Conservation (phyloP, 2,888 invertebrate genomes). For the Ditylenchus weischeri region DNA sequence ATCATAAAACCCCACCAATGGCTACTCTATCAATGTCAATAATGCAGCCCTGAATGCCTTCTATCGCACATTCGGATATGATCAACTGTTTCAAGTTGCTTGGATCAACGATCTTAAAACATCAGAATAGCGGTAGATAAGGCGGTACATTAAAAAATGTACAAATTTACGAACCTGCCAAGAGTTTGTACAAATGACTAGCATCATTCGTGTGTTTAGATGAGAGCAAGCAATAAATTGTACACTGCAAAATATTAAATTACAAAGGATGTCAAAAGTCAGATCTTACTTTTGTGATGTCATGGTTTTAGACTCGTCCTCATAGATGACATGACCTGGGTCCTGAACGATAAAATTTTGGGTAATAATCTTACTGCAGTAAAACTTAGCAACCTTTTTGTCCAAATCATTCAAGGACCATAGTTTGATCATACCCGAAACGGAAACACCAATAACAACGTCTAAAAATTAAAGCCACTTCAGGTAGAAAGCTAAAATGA, state of each 20-base stretch:
- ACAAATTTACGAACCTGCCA: slow-evolving; percentile 73
- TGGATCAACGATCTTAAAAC: slow-evolving; percentile 70
- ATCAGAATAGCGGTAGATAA: not conserved
- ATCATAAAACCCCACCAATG: slow-evolving; percentile 68
- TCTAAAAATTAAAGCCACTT: slow-evolving; percentile 28
- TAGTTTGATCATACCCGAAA: slow-evolving; percentile 57
- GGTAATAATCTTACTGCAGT: not conserved
- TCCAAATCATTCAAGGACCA: slow-evolving; percentile 56
- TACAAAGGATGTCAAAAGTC: too few relatives aligned
- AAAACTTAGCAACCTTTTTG: slow-evolving; percentile 36
- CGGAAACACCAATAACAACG: slow-evolving; percentile 54
- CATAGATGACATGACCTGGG: slow-evolving; percentile 67
- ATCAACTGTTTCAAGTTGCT: slow-evolving; percentile 73
- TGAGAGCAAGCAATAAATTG: slow-evolving; percentile 83
- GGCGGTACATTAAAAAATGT: not conserved
- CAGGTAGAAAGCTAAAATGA: slow-evolving; percentile 10
- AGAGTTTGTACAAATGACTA: slow-evolving; percentile 91
- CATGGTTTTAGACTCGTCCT: slow-evolving; percentile 93
- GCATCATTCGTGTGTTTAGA: slow-evolving; percentile 89
- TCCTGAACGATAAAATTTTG: slow-evolving; percentile 21
- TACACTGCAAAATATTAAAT: slow-evolving; percentile 70
- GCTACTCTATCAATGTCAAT: slow-evolving; percentile 68
- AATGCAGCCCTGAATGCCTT: slow-evolving; percentile 52
- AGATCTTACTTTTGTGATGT: slow-evolving; percentile 65
- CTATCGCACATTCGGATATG: slow-evolving; percentile 36